Evolutionary conservation across 2,888 invertebrate species (phyloP), one percentile per base, ranked within the genome.

Genomic region (Patella ulyssiponensis): DNA sequence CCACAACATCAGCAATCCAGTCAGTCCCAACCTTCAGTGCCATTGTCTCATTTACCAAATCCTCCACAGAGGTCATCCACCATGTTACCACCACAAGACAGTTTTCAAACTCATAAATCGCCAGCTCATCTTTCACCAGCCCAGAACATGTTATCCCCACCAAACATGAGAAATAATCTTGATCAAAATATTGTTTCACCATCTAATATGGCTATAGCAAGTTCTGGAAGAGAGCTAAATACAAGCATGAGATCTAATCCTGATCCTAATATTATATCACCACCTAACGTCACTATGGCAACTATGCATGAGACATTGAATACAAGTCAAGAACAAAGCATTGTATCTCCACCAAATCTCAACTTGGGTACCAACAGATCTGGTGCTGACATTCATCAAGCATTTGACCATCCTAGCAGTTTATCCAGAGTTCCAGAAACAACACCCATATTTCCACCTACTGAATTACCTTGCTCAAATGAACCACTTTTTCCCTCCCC

Each of bases 101-200:
- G 64, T 23, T 64, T 64, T 14, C 23, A 20, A 23, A 20, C 20
- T 9, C 64, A 64, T 23, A 64, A 64, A 64, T 64, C 64, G 11
- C 64, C 64, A 23, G 64, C 64, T 12, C 64, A 64, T 23, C 64
- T 76, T 54, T 78, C 80, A 1, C 27, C 53, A 58, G 74, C 73
- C 5, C 44, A 27, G n/a, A 75, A 71, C 27, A 52, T 54, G 54
- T 71, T 80, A 33, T 76, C 80, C 4, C 78, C 80, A 1, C 79
- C 79, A 69, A 75, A 80, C 70, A 74, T 81, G 17, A n/a, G 64
- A 23, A 64, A 64, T 23, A 64, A 15, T 23, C 14, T 64, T 11
- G 64, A 64, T 9, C 72, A 80, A 51, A 82, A 78, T 23, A 80
- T 80, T 69, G 82, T 82, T 3, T 82, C 82, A 33, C 82, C 80